Base-by-base conservation (phyloP, 2,888 invertebrate genomes). In the Eupsilia transversa region DNA sequence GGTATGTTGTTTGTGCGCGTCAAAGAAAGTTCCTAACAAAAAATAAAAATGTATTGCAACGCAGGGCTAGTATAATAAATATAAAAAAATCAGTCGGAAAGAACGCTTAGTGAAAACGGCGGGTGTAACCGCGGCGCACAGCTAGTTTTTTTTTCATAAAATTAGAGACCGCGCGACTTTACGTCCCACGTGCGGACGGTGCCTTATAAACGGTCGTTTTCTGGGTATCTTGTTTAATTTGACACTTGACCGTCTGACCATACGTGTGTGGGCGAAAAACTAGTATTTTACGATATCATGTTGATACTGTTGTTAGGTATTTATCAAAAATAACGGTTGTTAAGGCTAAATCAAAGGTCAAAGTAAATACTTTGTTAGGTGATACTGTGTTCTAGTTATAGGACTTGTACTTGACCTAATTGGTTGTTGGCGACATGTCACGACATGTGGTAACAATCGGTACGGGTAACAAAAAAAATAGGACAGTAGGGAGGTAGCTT, bases 211-310 rank as follows among this genome's bases (percentile, higher is more conserved):
- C 79, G 70, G 82, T 82, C 88, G 82, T 84, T 88, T 89, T 89
- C 83, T 75, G 73, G 81, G 74, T 77, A 84, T 87, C 86, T 88
- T 85, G 87, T 89, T 84, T 88, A 89, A 88, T 89, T 90, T 91
- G 88, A 92, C 89, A 92, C 87, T 86, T 87, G 89, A 86, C 85
- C 88, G 87, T 89, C 82, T 80, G 75, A 60, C 60, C 41, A 76
- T 68, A 75, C 69, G 70, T 77, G 87, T 86, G 91, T 90, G 90
- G 90, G 92, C 86, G 89, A 74, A 66, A 27, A 71, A 82, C 76
- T 77, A 66, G 75, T 74, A 77, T 83, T 86, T 85, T 80, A 83
- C 59, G 66, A 84, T 75, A 67, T 74, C 74, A 54, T 63, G 70
- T 72, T 82, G 85, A 79, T 78, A 64, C 46, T 63, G 70, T 72